Evolutionary conservation across 2,888 invertebrate species (phyloP), one percentile per base, ranked within the genome.

Genomic region (Drosophila mimica): DNA sequence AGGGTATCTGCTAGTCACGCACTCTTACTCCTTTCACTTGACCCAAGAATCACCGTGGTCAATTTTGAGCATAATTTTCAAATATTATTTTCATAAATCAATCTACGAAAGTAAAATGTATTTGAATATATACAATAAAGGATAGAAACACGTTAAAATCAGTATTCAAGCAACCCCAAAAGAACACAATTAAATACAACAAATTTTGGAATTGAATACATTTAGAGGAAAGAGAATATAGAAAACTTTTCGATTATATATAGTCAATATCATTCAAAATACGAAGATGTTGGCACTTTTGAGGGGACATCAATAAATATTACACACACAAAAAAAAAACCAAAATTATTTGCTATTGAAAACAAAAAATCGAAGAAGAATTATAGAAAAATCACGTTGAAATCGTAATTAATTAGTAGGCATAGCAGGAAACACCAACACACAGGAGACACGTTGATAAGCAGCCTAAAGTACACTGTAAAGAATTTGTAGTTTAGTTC

Each of bases 381-480:
- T 33, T 43, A n/a, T 30, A 20, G 30, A 20, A 56, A 65, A 52
- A 48, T 28, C n/a, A 49, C 71, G 40, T 57, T 28, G 51, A 71
- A 70, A 76, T 86, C 70, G 88, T 73, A 68, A 70, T 64, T 70
- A 70, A 70, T 64, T 64, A 63, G 53, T 74, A 70, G 81, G 77
- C 81, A 86, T 81, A 78, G 68, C 79, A 84, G 80, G 80, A 82
- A 76, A 85, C 83, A 85, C 83, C 83, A 80, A 76, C 69, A 89
- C 75, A 79, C 77, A 64, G 71, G 70, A 82, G 66, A 89, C 90
- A 88, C 88, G 85, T 82, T 75, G 83, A 70, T 71, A 89, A 88
- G 76, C 70, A 76, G 81, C 84, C 84, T 90, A 84, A 76, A 81
- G 66, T 59, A 90, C 89, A 85, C 84, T 85, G 89, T 88, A 75